A percentile compares a stretch with the other conserved stretches of the same genome.
Conservation (phyloP, 2,797 vertebrate species). For the Sarcophilus harrisii region DNA sequence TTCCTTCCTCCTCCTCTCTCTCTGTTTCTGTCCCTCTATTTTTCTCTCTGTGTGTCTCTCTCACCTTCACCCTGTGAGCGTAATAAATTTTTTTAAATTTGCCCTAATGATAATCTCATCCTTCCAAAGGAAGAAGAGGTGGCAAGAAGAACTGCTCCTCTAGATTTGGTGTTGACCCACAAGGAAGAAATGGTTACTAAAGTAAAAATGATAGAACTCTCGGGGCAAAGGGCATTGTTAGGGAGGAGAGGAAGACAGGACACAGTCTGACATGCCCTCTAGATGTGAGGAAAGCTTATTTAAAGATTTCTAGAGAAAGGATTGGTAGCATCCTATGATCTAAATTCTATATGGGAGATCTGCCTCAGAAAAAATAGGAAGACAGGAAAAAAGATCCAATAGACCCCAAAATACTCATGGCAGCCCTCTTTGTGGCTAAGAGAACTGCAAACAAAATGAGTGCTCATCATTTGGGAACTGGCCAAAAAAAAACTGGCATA, state of each 20-base stretch:
- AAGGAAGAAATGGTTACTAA: background rate
- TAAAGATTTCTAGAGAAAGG: background rate
- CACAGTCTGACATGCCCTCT: background rate
- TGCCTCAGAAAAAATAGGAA: background rate
- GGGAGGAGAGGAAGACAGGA: background rate
- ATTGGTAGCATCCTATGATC: background rate
- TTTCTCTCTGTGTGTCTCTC: background rate
- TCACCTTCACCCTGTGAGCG: background rate
- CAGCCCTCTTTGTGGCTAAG: background rate
- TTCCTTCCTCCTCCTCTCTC: too few relatives aligned
- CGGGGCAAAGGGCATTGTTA: background rate
- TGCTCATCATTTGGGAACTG: background rate
- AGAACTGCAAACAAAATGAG: background rate
- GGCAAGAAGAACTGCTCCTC: background rate
- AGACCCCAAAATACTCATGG: background rate
- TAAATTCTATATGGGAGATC: background rate
- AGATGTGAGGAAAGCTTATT: background rate
- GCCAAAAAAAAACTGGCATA: background rate
- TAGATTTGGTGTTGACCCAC: background rate
- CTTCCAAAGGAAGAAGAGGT: background rate
- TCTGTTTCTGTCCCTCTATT: too few relatives aligned
- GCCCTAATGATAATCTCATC: background rate
- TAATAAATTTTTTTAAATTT: background rate
- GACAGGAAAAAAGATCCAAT: background rate
- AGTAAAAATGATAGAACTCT: background rate